These are phyloP conservation scores for Andrena bicolor DNA, from an alignment of 2,888 invertebrate species.

Conservation along the genomic window DNA sequence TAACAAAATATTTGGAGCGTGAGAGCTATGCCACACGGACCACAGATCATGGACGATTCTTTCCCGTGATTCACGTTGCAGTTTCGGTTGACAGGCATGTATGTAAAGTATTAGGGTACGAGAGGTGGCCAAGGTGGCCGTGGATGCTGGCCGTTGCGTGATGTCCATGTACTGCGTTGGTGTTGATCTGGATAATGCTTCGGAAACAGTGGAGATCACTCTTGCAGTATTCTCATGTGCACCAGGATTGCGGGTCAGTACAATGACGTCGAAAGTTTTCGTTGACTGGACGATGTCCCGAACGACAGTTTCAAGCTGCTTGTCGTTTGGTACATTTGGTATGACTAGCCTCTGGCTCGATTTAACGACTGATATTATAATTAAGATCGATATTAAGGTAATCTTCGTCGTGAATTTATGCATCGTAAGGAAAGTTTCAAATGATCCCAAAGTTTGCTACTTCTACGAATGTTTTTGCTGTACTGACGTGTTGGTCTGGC, in stretches of 20 bases:
- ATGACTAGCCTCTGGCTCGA: no score
- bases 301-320: not conserved
- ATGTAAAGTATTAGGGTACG: constrained; percentile 19
- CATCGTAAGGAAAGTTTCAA: not conserved
- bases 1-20: not conserved
- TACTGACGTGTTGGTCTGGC: not conserved
- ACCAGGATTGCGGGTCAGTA: no score
- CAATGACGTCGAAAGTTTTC: no score
- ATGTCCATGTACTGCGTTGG: not conserved
- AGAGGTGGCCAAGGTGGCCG: not conserved
- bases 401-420: not conserved
- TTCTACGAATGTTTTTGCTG: not conserved
- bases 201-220: no score
- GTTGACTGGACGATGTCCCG: no score
- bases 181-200: no score
- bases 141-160: not conserved
- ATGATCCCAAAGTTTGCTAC: not conserved
- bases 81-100: not conserved
- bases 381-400: not conserved
- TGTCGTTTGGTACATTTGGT: not conserved
- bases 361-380: not conserved
- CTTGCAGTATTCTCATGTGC: no score
- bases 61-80: not conserved
- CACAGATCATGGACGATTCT: not conserved
- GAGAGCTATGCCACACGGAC: not conserved